These are phyloP conservation scores for Natrix natrix DNA, from an alignment of 2,797 vertebrate species.

Conservation along the genomic window DNA sequence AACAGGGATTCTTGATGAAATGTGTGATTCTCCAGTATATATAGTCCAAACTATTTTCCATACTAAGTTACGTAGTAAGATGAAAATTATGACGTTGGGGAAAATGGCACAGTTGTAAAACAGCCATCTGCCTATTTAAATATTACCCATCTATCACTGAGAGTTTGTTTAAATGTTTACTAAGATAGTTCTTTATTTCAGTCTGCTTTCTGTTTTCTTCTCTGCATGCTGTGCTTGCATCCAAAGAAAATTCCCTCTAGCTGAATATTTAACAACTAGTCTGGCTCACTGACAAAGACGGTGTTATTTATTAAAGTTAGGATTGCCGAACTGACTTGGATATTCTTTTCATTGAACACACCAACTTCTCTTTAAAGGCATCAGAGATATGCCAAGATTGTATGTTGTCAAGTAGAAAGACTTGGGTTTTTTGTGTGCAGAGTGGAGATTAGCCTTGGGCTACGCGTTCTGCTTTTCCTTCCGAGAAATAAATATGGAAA, in stretches of 20 bases:
- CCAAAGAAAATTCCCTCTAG: conserved; percentile 36
- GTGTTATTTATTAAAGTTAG: conserved; percentile 57
- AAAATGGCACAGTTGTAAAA: background rate
- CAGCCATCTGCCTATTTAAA: conserved; percentile 15
- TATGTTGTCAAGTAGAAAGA: conserved; percentile 11
- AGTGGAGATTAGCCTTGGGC: conserved; percentile 26
- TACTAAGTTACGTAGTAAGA: background rate
- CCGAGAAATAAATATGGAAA: background rate
- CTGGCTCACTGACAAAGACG: conserved; percentile 45
- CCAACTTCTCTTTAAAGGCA: conserved; percentile 38
- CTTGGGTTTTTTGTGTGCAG: background rate
- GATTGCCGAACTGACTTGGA: conserved; percentile 50
- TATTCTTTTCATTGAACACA: conserved; percentile 57
- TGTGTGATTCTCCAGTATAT: background rate
- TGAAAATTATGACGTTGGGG: background rate
- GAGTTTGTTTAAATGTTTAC: background rate
- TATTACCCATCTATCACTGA: background rate
- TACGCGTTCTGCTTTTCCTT: conserved; percentile 2
- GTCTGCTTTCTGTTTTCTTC: conserved; percentile 15
- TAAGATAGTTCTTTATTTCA: conserved; percentile 4
- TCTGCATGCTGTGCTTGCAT: background rate
- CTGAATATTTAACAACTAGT: conserved; percentile 45
- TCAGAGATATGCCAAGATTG: background rate
- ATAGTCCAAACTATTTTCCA: background rate
- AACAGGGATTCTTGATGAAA: background rate